phyloP scores from a whole-genome alignment of 1,140 invertebrate genomes.

The Centruroides vittatus region DNA sequence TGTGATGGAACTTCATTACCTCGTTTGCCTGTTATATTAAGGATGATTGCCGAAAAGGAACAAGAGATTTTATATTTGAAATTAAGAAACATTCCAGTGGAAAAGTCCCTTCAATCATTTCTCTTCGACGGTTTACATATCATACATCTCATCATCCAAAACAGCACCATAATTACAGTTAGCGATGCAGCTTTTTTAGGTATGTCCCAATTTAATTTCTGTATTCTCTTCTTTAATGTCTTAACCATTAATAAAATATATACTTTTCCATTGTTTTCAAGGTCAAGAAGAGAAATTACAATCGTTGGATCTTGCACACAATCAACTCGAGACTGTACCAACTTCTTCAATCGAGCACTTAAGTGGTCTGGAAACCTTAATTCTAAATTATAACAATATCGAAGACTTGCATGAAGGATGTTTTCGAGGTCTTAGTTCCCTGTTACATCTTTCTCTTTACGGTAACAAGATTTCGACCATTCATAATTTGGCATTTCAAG shows the following conservation, averaged over 20 bases:
- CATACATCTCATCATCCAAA: slow-evolving; percentile 68
- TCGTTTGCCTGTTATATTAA: no score
- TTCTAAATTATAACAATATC: slow-evolving; percentile 20
- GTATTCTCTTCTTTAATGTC: no score
- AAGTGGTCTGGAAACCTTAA: slow-evolving; percentile 13
- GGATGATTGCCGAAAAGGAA: no score
- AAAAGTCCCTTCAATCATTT: slow-evolving; percentile 59
- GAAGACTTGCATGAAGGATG: slow-evolving; percentile 14
- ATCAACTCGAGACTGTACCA: slow-evolving; percentile 19
- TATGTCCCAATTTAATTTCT: slow-evolving; percentile 20
- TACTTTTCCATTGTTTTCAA: no score
- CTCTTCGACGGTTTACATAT: slow-evolving; percentile 75
- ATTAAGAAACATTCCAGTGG: no score
- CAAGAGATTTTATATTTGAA: no score
- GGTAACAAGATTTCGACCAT: slow-evolving; percentile 20
- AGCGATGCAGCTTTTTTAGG: slow-evolving; percentile 15
- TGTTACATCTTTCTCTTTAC: slow-evolving; percentile 18
- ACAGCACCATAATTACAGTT: slow-evolving; percentile 32
- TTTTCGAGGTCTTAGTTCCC: slow-evolving; percentile 19
- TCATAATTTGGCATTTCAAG: slow-evolving; percentile 16
- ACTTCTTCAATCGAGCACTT: slow-evolving; percentile 15
- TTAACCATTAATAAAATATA: no score
- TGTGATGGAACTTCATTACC: slow-evolving; percentile 44
- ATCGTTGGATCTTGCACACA: slow-evolving; percentile 21
- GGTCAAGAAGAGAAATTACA: slow-evolving; percentile 10